phyloP scores from a whole-genome alignment of 2,113 vertebrate genomes.

The Lutjanus erythropterus region DNA sequence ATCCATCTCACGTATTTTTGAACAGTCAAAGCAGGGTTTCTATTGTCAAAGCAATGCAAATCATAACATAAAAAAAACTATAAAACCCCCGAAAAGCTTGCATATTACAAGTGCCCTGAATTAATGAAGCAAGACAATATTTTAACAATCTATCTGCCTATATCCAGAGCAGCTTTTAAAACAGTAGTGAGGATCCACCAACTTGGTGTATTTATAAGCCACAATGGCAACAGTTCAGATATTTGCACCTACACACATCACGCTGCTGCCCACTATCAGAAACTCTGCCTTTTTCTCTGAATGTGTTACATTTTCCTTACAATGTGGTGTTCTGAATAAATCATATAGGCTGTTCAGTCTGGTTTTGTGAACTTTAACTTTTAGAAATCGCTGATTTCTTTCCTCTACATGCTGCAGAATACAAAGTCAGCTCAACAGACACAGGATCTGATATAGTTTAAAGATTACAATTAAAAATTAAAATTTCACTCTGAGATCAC shows the following conservation, averaged over 20 bases:
- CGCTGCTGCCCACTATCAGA: slow-evolving; percentile 10
- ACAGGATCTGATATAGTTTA: background rate
- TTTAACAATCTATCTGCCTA: background rate
- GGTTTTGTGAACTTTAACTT: slow-evolving; percentile 10
- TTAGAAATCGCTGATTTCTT: background rate
- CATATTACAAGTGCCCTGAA: background rate
- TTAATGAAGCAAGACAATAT: background rate
- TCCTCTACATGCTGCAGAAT: background rate
- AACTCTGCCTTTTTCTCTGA: background rate
- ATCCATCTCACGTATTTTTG: no score
- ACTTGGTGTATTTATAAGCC: slow-evolving; percentile 19
- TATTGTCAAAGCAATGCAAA: background rate
- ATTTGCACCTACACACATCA: slow-evolving; percentile 40
- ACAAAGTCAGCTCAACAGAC: background rate
- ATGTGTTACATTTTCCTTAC: background rate
- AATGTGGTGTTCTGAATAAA: background rate
- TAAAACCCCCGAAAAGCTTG: background rate
- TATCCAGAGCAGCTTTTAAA: background rate
- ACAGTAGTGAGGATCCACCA: background rate
- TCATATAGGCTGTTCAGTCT: slow-evolving; percentile 5
- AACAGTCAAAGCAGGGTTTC: background rate
- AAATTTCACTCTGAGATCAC: background rate
- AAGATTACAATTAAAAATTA: background rate
- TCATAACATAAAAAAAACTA: background rate
- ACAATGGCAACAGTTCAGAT: slow-evolving; percentile 25